A percentile compares a stretch with the other conserved stretches of the same genome.
Conservation (phyloP, 2,113 vertebrate genomes). For the Muntiacus muntjak region DNA sequence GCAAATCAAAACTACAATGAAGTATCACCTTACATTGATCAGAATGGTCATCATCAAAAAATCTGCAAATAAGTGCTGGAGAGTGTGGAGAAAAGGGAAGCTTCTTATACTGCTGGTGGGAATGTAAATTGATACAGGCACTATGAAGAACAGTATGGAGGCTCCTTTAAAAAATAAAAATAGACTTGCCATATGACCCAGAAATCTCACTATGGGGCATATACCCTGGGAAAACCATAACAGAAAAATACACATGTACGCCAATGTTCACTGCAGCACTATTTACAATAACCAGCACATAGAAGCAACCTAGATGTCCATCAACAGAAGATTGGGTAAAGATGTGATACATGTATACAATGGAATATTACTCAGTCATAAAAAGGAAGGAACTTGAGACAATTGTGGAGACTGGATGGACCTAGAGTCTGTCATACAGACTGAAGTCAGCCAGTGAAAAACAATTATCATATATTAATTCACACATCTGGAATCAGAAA, state of each 20-base stretch:
- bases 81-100: not conserved
- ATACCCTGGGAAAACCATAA: not conserved
- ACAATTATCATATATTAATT: not conserved
- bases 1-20: not conserved
- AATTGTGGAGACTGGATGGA: not conserved
- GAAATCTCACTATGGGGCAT: not conserved
- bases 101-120: not conserved
- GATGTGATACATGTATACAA: not conserved
- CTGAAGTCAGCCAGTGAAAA: not conserved
- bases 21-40: not conserved
- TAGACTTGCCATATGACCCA: not conserved
- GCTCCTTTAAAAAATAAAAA: not conserved
- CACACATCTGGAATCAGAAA: not conserved
- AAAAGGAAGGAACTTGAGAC: not conserved
- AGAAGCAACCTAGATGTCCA: not conserved
- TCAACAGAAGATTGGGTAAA: not conserved
- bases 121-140: not conserved
- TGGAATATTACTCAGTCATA: not conserved
- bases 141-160: not conserved
- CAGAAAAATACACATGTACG: not conserved
- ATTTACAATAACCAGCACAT: not conserved
- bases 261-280: not conserved
- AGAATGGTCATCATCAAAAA: not conserved
- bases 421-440: not conserved
- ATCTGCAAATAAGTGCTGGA: not conserved